A percentile compares a stretch with the other conserved stretches of the same genome.
These are phyloP conservation scores for Sciaenops ocellatus DNA, from an alignment of 2,797 vertebrate species.

Conservation along the genomic window DNA sequence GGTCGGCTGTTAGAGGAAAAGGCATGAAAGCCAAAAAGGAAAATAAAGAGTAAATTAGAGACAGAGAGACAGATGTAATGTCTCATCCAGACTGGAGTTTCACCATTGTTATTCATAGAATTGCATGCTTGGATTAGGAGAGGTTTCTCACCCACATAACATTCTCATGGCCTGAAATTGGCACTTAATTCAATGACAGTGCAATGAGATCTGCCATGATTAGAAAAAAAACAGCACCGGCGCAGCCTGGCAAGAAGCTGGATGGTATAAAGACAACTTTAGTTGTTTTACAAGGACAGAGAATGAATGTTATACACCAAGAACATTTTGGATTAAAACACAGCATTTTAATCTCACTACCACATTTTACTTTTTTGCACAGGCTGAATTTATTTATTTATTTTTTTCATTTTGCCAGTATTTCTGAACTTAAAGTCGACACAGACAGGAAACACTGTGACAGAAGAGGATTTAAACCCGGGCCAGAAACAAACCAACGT, in stretches of 20 bases:
- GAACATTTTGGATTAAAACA: not conserved
- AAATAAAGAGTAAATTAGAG: conserved; percentile 45
- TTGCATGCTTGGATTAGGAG: conserved; percentile 70
- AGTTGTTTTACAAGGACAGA: conserved; percentile 2
- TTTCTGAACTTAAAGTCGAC: conserved; percentile 26
- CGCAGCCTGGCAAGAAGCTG: conserved; percentile 19
- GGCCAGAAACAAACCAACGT: conserved; percentile 39
- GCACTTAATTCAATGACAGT: conserved; percentile 72
- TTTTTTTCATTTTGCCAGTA: not conserved
- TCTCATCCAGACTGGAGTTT: conserved; percentile 53
- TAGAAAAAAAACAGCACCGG: conserved; percentile 35
- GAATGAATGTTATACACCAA: not conserved
- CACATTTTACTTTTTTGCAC: not conserved
- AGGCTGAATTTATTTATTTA: not conserved
- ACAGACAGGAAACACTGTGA: not conserved
- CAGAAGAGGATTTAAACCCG: not conserved
- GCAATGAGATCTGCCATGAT: conserved; percentile 66
- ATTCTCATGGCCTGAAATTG: conserved; percentile 72
- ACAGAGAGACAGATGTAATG: conserved; percentile 60
- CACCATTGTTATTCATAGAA: conserved; percentile 79
- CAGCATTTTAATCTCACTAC: not conserved
- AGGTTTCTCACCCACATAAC: conserved; percentile 57
- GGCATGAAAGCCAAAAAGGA: conserved; percentile 1
- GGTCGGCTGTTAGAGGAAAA: conserved; percentile 14
- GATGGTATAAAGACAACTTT: conserved; percentile 24